Evolutionary conservation across 2,113 vertebrate species (phyloP), one percentile per base, ranked within the genome.

Genomic region (Cettia cetti): DNA sequence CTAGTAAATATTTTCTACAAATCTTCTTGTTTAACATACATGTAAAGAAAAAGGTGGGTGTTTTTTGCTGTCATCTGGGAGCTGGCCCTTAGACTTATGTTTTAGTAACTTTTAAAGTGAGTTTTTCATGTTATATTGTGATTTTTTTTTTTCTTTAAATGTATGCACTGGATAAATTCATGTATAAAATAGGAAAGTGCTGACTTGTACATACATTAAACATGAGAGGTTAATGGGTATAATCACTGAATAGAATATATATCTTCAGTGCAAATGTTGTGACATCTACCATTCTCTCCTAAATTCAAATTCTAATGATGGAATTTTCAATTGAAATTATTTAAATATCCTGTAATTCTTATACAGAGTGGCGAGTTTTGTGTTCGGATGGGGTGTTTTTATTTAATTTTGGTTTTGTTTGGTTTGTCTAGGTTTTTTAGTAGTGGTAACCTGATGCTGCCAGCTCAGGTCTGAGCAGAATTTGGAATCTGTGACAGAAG

Each of bases 331-430:
- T 22, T 47, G 30, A 42, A 89, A 15, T 74, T 74, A 30, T 72
- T 49, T 6, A 65, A 50, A 31, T 39, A 6, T 30, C 27, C 24
- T 71, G 23, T 39, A 24, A 39, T 66, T n/a, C 22, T 31, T 65
- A 18, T 26, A 49, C 7, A 56, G 16, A 28, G 22, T 42, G 7
- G 3, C 0, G 0, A 7, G 37, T 11, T 2, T 31, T 31, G 22
- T 37, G 56, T 53, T 88, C 81, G 50, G 24, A 13, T 7, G 24
- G 6, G 16, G 2, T 37, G 7, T 13, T 65, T 31, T 74, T 33
- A 45, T 35, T 54, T 61, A 21, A 22, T 31, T 39, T 64, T 56
- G 15, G 15, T 13, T 49, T 50, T 35, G 31, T 35, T 24, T 61
- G 16, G 11, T 53, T 26, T 42, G 13, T 12, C 49, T 33, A 10